phyloP scores from a whole-genome alignment of 1,140 invertebrate species.

The Zaprionus camerounensis region DNA sequence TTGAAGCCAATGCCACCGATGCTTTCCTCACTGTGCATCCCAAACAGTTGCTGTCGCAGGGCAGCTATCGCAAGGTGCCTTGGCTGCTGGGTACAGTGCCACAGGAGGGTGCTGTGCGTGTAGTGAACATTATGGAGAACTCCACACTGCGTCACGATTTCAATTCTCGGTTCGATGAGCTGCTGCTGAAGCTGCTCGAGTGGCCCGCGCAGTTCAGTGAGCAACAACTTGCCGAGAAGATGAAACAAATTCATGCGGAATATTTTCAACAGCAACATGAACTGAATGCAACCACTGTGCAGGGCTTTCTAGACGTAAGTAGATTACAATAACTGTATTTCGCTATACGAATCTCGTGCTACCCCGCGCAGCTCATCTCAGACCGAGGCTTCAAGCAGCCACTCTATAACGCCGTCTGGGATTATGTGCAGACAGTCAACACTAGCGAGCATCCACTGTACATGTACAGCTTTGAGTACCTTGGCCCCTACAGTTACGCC shows the following conservation, averaged over 20 bases:
- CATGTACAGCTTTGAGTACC: slow-evolving; percentile 73
- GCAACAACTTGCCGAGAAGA: slow-evolving; percentile 26
- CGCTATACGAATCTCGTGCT: background rate
- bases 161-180: slow-evolving; percentile 69
- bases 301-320: slow-evolving; percentile 82
- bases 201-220: slow-evolving; percentile 48
- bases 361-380: slow-evolving; percentile 57
- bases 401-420: slow-evolving; percentile 57
- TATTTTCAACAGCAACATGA: slow-evolving; percentile 68
- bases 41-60: slow-evolving; percentile 65
- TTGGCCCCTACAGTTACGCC: slow-evolving; percentile 64
- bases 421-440: slow-evolving; percentile 46
- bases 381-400: slow-evolving; percentile 77
- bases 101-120: slow-evolving; percentile 84
- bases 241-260: slow-evolving; percentile 51
- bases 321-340: background rate
- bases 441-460: slow-evolving; percentile 55
- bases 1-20: slow-evolving; percentile 61
- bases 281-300: slow-evolving; percentile 62
- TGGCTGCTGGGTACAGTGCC: slow-evolving; percentile 84
- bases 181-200: slow-evolving; percentile 69
- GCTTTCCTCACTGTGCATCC: slow-evolving; percentile 84
- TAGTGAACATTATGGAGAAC: slow-evolving; percentile 79
- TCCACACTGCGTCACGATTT: slow-evolving; percentile 67
- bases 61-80: slow-evolving; percentile 76